Conservation (phyloP, 2,797 vertebrate genomes). For the Coccyzus lansbergi region DNA sequence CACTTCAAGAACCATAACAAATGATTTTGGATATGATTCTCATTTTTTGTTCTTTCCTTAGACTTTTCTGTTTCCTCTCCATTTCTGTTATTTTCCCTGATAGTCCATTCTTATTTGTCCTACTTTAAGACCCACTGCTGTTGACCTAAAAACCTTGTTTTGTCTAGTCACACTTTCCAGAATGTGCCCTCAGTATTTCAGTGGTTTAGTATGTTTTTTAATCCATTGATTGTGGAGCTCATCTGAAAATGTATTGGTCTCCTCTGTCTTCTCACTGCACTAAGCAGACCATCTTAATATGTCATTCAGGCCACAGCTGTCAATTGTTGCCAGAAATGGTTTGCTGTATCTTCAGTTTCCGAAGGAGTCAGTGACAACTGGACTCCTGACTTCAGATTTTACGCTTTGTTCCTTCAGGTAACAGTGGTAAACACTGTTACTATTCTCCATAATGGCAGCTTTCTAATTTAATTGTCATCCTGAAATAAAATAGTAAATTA, state of each 20-base stretch:
- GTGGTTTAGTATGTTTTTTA: not conserved
- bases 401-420: not conserved
- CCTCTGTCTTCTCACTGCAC: not conserved
- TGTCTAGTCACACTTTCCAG: not conserved
- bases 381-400: not conserved
- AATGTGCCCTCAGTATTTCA: not conserved
- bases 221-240: not conserved
- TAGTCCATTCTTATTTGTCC: not conserved
- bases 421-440: not conserved
- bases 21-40: not conserved
- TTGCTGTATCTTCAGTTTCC: not conserved
- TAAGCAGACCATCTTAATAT: not conserved
- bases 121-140: not conserved
- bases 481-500: not conserved
- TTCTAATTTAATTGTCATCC: not conserved
- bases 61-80: not conserved
- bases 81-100: not conserved
- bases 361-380: not conserved
- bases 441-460: not conserved
- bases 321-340: not conserved
- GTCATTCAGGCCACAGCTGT: not conserved
- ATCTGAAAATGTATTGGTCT: not conserved
- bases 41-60: not conserved
- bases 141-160: not conserved
- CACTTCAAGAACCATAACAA: not conserved